Percentiles rank a stretch among this genome's conserved stretches.
Conservation (phyloP, 2,797 vertebrate species). For the Myotis myotis region DNA sequence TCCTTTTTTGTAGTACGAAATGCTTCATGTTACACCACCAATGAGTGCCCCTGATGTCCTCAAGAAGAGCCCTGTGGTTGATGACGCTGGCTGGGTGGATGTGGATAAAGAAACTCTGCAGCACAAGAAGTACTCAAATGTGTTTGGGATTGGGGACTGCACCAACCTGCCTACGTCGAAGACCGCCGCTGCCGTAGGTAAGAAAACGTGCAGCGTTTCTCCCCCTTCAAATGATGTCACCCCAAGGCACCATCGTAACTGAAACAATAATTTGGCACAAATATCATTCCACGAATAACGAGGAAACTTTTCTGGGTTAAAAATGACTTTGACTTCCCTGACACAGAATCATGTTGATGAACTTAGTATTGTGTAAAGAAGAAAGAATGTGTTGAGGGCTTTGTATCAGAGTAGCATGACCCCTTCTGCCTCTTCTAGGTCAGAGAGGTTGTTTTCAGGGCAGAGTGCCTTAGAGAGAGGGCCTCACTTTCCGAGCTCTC, state of each 20-base stretch:
- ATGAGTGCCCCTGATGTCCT: conserved; percentile 93
- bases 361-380: background rate
- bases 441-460: background rate
- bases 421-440: background rate
- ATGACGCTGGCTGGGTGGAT: conserved; percentile 92
- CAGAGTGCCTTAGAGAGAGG: background rate
- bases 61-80: conserved; percentile 88
- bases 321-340: background rate
- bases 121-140: conserved; percentile 93
- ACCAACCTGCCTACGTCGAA: conserved; percentile 95
- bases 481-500: background rate
- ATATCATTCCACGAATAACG: background rate
- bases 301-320: background rate
- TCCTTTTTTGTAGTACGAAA: conserved; percentile 90
- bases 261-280: background rate
- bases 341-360: background rate
- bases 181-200: conserved; percentile 95
- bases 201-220: conserved; percentile 30
- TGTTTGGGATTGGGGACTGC: conserved; percentile 98
- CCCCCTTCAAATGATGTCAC: background rate
- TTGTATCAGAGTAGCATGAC: background rate
- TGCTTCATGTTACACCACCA: conserved; percentile 98
- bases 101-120: conserved; percentile 95
- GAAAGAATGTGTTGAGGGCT: background rate
- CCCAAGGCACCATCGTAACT: background rate